phyloP scores from a whole-genome alignment of 2,113 vertebrate species.

The Phylloscopus trochilus region DNA sequence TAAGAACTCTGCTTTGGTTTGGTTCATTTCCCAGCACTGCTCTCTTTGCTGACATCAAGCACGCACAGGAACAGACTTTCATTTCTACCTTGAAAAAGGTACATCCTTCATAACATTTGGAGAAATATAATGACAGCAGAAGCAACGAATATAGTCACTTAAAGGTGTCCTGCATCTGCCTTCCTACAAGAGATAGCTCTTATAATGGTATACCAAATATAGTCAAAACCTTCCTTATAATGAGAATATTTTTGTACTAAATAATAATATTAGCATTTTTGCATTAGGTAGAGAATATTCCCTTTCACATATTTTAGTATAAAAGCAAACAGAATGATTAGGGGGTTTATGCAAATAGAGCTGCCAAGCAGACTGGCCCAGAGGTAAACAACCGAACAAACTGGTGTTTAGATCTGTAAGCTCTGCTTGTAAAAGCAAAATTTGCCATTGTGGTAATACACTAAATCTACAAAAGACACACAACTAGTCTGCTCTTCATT shows the following conservation, averaged over 20 bases:
- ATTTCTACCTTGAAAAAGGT: neutral
- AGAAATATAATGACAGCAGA: neutral
- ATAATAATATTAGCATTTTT: neutral
- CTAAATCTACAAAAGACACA: neutral
- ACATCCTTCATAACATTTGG: neutral
- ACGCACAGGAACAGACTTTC: neutral
- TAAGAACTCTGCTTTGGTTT: neutral
- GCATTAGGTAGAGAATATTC: neutral
- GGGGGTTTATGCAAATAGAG: neutral
- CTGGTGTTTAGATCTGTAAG: neutral
- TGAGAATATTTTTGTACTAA: neutral
- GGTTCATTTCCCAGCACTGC: neutral
- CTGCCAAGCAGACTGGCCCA: neutral
- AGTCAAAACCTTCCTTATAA: neutral
- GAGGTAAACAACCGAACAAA: neutral
- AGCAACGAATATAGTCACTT: neutral
- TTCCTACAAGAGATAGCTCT: neutral
- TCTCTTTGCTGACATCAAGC: neutral
- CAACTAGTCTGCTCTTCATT: conserved; percentile 74
- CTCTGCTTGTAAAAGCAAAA: neutral
- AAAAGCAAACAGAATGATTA: neutral
- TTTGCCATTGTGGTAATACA: neutral
- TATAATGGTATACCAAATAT: neutral
- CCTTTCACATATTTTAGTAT: neutral
- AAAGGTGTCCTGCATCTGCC: neutral